Percentiles rank a stretch among this genome's conserved stretches.
Conservation (phyloP, 2,888 invertebrate species). For the Platycheirus rosarum region DNA sequence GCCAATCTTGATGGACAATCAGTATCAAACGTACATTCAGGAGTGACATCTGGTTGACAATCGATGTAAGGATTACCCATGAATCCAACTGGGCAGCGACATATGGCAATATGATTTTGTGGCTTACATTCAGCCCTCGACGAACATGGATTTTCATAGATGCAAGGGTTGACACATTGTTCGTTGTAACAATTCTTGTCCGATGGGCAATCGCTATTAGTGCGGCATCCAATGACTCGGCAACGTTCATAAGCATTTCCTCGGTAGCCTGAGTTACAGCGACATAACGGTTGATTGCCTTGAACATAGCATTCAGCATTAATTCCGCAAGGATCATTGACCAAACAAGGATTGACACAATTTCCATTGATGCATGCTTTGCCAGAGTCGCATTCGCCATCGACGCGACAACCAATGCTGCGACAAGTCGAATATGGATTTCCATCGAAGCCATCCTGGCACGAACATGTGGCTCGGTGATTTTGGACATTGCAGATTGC, state of each 20-base stretch:
- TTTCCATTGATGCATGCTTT: conserved; percentile 93
- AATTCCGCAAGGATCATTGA: conserved; percentile 90
- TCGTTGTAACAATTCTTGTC: conserved; percentile 93
- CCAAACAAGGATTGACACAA: conserved; percentile 92
- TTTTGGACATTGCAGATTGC: conserved; percentile 91
- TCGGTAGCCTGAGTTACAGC: conserved; percentile 91
- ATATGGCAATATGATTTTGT: conserved; percentile 92
- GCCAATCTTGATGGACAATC: conserved; percentile 92
- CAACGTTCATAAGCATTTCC: conserved; percentile 91
- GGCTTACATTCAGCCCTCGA: conserved; percentile 90
- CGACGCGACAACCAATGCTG: conserved; percentile 90
- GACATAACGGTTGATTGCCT: conserved; percentile 89
- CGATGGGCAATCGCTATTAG: conserved; percentile 93
- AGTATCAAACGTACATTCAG: conserved; percentile 90
- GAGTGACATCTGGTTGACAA: conserved; percentile 88
- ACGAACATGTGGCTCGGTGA: conserved; percentile 94
- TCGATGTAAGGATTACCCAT: conserved; percentile 92
- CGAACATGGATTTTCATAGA: conserved; percentile 90
- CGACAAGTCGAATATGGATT: conserved; percentile 92
- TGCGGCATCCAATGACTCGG: conserved; percentile 91
- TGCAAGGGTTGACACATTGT: conserved; percentile 93
- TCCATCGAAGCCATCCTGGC: conserved; percentile 92
- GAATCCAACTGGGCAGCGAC: conserved; percentile 90
- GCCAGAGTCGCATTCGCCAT: conserved; percentile 92
- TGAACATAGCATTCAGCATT: conserved; percentile 92